Evolutionary conservation across 2,888 invertebrate genomes (phyloP), one percentile per base, ranked within the genome.

Genomic region (Psylliodes chrysocephalus): DNA sequence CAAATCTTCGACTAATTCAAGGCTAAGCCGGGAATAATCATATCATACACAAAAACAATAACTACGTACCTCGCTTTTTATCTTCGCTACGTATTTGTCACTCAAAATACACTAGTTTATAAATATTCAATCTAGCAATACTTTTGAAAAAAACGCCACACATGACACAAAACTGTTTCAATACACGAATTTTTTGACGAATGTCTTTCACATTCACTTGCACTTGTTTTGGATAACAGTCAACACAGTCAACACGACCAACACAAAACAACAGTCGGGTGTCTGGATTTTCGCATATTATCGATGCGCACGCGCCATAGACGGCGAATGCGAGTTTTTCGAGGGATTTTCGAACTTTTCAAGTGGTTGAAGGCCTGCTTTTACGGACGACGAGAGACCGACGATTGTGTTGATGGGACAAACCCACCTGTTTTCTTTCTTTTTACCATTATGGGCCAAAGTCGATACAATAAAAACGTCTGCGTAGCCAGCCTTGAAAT

Each of bases 161-260:
- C 74, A 74, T 71, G 67, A 55, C 73, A 73, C 61, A 47, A 35
- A 67, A 55, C 68, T 68, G 70, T 73, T 76, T 73, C 73, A 70
- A 67, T 60, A 62, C 59, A 59, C 60, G 66, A 67, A 71, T 71
- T 53, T 52, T 38, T 28, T 28, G 44, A 66, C 66, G 67, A 66
- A 70, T 71, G 71, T 71, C 71, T 73, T 74, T 68, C 69, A 71
- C 71, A 15, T 28, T 71, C 73, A 73, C 74, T 73, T 75, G 74
- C 79, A 79, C 79, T 80, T 81, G 80, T 81, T 51, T 49, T 38
- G 35, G n/a, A 22, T 47, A 47, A 47, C 47, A 57, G 28, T 51
- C 25, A 77, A 76, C 75, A 78, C 77, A n/a, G n/a, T n/a, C n/a
- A n/a, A n/a, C n/a, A n/a, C n/a, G n/a, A n/a, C n/a, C n/a, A n/a